Base-by-base conservation (phyloP, 30 jellyfish, hydroid and myxozoan genomes). In the Aurelia aurita region DNA sequence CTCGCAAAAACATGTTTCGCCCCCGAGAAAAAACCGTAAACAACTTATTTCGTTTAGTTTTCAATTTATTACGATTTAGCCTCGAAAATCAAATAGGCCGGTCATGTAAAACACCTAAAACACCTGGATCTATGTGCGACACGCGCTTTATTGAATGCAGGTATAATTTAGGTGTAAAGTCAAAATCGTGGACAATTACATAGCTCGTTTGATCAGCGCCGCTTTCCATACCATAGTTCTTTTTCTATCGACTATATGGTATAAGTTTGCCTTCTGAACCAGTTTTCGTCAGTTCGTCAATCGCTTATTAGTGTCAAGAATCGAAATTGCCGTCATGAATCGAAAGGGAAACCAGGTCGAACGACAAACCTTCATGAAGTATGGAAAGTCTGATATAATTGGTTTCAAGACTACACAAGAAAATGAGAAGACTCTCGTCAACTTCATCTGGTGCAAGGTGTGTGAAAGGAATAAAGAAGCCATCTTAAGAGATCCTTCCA, bases 361-460 rank as follows among this genome's bases (percentile, higher is more conserved):
- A 70, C 43, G 28, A 70, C 65, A 12, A 31, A 70, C 82, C 34
- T 70, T 74, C 80, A 47, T 74, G 74, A 47, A 74, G 75, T 49
- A 54, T 47, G 86, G 86, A 74, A 47, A 49, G 46, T 47, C 73
- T 5, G 58, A 74, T 74, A 25, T 74, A 3, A 44, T 44, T 74
- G 80, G 74, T 23, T 74, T 4, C 22, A 74, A 74, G 74, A 49
- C 80, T 9, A 54, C 53, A 47, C 80, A 45, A 45, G 86, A 74
- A 25, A 31, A 35, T 69, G 82, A 55, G 86, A 74, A 74, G 74
- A 44, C 77, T 74, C 74, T 74, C 8, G 86, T 74, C 74, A 74
- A 74, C 86, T 53, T 74, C 74, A 74, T 74, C 74, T 74, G 86
- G 86, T 74, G 86, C 58, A 74, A 74, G 74, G 86, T 74, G 14